phyloP scores from a whole-genome alignment of 2,113 vertebrate species.

The Trinectes maculatus region DNA sequence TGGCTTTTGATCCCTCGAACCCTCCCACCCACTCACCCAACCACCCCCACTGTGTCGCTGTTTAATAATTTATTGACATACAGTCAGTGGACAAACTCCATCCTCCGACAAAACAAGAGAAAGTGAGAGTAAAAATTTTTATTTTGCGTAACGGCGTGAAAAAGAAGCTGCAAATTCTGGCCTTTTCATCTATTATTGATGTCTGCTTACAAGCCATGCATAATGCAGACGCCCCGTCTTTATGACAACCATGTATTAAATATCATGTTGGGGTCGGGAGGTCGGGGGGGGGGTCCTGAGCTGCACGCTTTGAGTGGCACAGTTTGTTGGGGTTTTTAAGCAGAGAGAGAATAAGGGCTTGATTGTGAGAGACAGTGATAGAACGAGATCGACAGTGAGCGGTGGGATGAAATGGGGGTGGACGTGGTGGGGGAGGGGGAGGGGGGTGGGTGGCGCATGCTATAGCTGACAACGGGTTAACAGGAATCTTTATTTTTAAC shows the following conservation, averaged over 20 bases:
- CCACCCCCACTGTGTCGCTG: conserved; percentile 52
- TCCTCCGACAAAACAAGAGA: conserved; percentile 47
- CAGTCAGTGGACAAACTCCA: conserved; percentile 64
- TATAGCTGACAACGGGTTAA: conserved; percentile 73
- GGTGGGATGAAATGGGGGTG: conserved; percentile 38
- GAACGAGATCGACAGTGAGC: conserved; percentile 37
- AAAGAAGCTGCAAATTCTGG: conserved; percentile 68
- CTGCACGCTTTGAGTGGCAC: conserved; percentile 30
- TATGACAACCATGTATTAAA: conserved; percentile 78
- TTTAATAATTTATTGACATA: conserved; percentile 79
- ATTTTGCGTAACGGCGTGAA: conserved; percentile 72
- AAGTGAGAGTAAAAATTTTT: conserved; percentile 63
- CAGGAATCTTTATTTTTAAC: conserved; percentile 81
- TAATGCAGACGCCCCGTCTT: conserved; percentile 68
- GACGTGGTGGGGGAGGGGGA: not conserved
- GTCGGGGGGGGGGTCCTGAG: conserved; percentile 31
- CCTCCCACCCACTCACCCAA: conserved; percentile 34
- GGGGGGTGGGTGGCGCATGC: conserved; percentile 8
- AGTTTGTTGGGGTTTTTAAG: conserved; percentile 25
- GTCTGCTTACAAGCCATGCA: conserved; percentile 74
- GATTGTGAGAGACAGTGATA: conserved; percentile 17
- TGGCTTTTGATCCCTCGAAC: conserved; percentile 75
- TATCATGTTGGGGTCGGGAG: conserved; percentile 67
- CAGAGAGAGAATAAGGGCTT: conserved; percentile 13
- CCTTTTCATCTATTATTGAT: conserved; percentile 79